Conservation (phyloP, 2,797 vertebrate species). For the Carduelis carduelis region DNA sequence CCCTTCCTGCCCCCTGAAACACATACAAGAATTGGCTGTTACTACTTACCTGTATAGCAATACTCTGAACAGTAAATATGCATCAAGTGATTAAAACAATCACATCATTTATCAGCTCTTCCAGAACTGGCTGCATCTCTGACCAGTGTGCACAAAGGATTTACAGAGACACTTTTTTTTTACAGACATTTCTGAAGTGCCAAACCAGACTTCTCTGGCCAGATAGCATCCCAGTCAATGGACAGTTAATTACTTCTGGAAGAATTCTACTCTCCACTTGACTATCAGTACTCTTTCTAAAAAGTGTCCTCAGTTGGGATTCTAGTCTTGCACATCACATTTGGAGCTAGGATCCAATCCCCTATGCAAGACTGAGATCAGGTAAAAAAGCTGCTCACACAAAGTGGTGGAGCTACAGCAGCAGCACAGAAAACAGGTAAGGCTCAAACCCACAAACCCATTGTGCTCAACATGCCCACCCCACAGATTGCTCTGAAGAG, state of each 20-base stretch:
- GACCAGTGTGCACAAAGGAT: background rate
- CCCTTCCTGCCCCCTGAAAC: rapidly evolving
- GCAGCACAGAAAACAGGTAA: background rate
- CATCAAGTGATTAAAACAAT: background rate
- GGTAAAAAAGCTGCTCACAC: background rate
- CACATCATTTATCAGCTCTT: background rate
- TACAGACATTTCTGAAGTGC: background rate
- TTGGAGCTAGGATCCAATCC: background rate
- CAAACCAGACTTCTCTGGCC: background rate
- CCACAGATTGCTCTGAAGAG: background rate
- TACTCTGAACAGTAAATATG: background rate
- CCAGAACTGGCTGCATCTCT: background rate
- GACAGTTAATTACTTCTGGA: background rate
- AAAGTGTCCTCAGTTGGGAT: background rate
- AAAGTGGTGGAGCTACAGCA: background rate
- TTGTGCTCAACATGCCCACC: background rate
- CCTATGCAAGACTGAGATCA: background rate
- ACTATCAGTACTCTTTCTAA: background rate
- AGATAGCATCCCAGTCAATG: background rate
- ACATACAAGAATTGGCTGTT: background rate
- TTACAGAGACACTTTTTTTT: background rate
- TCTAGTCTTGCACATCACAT: background rate
- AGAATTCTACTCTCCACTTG: background rate
- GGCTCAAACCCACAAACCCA: background rate
- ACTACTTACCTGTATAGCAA: background rate